Conservation (phyloP, 2,797 vertebrate species). For the Micromesistius poutassou region DNA sequence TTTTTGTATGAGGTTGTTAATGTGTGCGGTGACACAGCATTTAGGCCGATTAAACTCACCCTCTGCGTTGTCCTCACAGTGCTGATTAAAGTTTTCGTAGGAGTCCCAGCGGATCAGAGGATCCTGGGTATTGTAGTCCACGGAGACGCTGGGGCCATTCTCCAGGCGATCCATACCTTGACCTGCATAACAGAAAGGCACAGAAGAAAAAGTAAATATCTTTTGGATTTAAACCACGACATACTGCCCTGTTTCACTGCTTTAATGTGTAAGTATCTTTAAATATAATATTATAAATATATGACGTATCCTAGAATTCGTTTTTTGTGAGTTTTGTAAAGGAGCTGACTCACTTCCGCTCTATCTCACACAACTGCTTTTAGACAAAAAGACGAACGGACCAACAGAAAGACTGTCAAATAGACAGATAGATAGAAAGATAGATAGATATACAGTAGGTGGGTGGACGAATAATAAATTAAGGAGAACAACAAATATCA, state of each 20-base stretch:
- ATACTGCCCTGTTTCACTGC: neutral
- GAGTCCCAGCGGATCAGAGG: slow-evolving; percentile 96
- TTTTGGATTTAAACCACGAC: slow-evolving; percentile 2
- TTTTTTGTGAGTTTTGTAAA: neutral
- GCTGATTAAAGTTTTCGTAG: slow-evolving; percentile 83
- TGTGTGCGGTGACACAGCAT: neutral
- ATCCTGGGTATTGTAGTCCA: slow-evolving; percentile 96
- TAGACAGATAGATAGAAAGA: too few relatives aligned
- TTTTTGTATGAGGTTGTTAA: slow-evolving; percentile 4
- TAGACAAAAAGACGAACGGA: neutral
- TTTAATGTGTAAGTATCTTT: neutral
- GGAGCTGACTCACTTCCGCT: neutral
- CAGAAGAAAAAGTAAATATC: slow-evolving; percentile 39
- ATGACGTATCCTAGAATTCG: too few relatives aligned
- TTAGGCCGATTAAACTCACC: slow-evolving; percentile 39
- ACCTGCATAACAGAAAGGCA: slow-evolving; percentile 40
- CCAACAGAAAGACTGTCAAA: too few relatives aligned
- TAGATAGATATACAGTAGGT: too few relatives aligned
- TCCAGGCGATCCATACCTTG: slow-evolving; percentile 85
- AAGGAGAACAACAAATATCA: neutral
- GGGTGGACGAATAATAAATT: neutral
- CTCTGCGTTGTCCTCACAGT: slow-evolving; percentile 77
- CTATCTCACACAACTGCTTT: neutral
- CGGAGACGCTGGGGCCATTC: slow-evolving; percentile 90
- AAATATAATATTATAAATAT: too few relatives aligned